These are phyloP conservation scores for Polymixis flavicincta DNA, from an alignment of 2,888 invertebrate genomes.

Conservation along the genomic window DNA sequence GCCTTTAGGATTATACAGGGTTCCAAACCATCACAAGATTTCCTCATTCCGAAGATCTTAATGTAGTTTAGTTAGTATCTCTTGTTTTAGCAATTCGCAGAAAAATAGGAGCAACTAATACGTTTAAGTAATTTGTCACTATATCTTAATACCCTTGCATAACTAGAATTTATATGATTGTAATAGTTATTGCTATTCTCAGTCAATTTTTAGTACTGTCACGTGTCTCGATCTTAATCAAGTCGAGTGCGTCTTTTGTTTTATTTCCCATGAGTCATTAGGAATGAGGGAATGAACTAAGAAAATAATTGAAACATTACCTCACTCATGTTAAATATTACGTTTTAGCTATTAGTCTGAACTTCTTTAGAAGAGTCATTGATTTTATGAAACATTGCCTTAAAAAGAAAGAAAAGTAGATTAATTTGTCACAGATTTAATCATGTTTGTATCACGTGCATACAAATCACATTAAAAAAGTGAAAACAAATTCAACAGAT, in stretches of 20 bases:
- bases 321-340: neutral
- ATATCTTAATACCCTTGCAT: neutral
- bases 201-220: constrained; percentile 2
- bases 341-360: neutral
- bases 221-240: constrained; percentile 4
- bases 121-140: neutral
- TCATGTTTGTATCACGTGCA: too few species aligned
- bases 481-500: too few species aligned
- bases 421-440: too few species aligned
- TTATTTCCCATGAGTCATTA: constrained; percentile 23
- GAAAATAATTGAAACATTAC: neutral
- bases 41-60: neutral
- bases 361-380: neutral
- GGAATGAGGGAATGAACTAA: neutral
- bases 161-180: neutral
- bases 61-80: too few species aligned
- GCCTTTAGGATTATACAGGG: neutral
- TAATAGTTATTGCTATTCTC: neutral
- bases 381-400: neutral
- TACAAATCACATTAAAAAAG: too few species aligned
- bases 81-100: neutral
- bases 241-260: constrained; percentile 18
- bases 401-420: too few species aligned
- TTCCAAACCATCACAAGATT: neutral
- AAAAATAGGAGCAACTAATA: neutral